A percentile compares a stretch with the other conserved stretches of the same genome.
phyloP scores from a whole-genome alignment of 2,113 vertebrate genomes.

The Nesoenas mayeri region DNA sequence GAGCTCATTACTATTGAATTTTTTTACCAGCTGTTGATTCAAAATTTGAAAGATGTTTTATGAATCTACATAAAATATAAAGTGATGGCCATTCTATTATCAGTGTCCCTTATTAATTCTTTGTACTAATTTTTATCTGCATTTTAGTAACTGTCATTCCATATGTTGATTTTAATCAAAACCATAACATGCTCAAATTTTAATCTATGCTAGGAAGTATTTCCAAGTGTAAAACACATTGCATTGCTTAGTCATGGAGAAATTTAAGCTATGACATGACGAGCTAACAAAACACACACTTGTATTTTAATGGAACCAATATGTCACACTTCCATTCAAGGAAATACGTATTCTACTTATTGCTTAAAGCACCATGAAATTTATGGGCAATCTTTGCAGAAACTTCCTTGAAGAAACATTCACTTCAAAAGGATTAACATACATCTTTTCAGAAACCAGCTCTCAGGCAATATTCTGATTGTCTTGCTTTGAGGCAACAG shows the following conservation, averaged over 20 bases:
- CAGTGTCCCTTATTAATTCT: constrained; percentile 31
- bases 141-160: background rate
- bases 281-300: background rate
- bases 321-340: background rate
- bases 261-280: background rate
- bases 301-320: constrained; percentile 6
- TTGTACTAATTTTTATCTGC: background rate
- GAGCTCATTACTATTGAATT: constrained; percentile 64
- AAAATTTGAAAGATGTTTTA: constrained; percentile 58
- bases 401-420: constrained; percentile 26
- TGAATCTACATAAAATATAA: constrained; percentile 66
- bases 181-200: background rate
- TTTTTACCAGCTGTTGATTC: constrained; percentile 61
- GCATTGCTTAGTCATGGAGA: background rate
- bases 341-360: background rate
- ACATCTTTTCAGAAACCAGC: background rate
- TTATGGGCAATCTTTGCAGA: constrained; percentile 2
- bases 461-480: background rate
- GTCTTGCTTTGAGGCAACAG: background rate
- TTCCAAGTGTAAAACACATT: background rate
- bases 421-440: constrained; percentile 5
- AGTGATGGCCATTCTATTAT: background rate
- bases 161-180: constrained; percentile 11
- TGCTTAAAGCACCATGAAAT: background rate
- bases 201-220: background rate